These are phyloP conservation scores for Corythoichthys haematopterus DNA, from an alignment of 2,113 vertebrate species.

Conservation along the genomic window DNA sequence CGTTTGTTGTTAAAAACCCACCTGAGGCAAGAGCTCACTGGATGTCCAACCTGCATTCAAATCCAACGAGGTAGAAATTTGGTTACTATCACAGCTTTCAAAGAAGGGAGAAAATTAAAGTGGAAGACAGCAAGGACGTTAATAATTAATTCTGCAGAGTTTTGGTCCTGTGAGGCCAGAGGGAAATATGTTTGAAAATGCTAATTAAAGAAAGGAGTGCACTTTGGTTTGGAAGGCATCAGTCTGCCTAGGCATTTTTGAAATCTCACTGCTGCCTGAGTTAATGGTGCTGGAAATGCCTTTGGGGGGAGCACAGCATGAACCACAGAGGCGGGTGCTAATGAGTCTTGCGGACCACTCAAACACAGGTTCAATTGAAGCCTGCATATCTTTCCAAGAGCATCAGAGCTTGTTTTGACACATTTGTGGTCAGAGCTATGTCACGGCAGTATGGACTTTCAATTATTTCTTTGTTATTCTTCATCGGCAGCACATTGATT, in stretches of 20 bases:
- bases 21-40: conserved; percentile 24
- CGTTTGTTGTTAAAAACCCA: conserved; percentile 36
- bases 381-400: conserved; percentile 1
- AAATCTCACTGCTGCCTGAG: conserved; percentile 53
- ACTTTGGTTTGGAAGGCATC: conserved; percentile 63
- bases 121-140: conserved; percentile 49
- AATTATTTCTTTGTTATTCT: neutral
- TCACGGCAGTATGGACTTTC: neutral
- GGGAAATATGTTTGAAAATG: conserved; percentile 67
- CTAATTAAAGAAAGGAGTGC: conserved; percentile 68
- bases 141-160: conserved; percentile 66
- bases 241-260: conserved; percentile 61
- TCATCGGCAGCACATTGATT: neutral
- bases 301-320: conserved; percentile 59
- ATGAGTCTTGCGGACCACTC: conserved; percentile 65
- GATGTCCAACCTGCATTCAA: conserved; percentile 30
- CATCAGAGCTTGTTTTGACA: neutral
- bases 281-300: conserved; percentile 65
- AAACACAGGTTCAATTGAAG: conserved; percentile 45
- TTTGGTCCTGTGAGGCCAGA: conserved; percentile 59
- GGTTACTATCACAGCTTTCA: conserved; percentile 38
- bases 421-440: conserved; percentile 1
- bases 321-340: conserved; percentile 56
- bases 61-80: conserved; percentile 29
- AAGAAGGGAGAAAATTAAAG: conserved; percentile 47